These are phyloP conservation scores for Anthonomus grandis DNA, from an alignment of 1,140 invertebrate genomes.

Conservation along the genomic window DNA sequence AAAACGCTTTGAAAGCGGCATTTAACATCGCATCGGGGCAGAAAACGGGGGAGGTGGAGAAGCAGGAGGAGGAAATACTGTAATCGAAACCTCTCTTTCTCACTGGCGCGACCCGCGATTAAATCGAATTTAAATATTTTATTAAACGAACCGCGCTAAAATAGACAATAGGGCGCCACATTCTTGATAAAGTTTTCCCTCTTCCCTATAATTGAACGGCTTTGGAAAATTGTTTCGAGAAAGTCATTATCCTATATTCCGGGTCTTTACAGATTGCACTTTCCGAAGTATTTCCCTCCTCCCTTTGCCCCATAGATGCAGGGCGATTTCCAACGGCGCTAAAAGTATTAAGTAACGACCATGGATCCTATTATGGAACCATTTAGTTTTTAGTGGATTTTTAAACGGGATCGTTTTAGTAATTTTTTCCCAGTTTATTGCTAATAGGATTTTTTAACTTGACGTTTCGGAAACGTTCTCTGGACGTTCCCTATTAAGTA, in stretches of 20 bases:
- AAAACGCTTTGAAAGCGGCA: too few species aligned
- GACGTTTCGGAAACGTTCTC: too few species aligned
- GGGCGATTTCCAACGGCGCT: conserved; percentile 18
- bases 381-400: conserved; percentile 26
- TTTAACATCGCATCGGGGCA: neutral
- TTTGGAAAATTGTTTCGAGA: conserved; percentile 29
- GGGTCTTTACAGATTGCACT: conserved; percentile 27
- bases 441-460: conserved; percentile 20
- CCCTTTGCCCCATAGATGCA: too few species aligned
- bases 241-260: conserved; percentile 30
- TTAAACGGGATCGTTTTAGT: conserved; percentile 4
- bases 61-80: neutral
- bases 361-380: conserved; percentile 24
- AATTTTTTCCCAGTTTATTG: conserved; percentile 13
- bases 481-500: too few species aligned
- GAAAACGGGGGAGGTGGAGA: too few species aligned
- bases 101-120: neutral
- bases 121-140: conserved; percentile 27
- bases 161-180: conserved; percentile 29
- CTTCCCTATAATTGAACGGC: conserved; percentile 27
- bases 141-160: conserved; percentile 23
- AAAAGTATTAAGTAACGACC: conserved; percentile 28
- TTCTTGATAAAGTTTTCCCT: conserved; percentile 30
- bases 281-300: conserved; percentile 20
- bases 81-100: neutral